Base-by-base conservation (phyloP, 1,140 invertebrate genomes). In the Melipona quadrifasciata region DNA sequence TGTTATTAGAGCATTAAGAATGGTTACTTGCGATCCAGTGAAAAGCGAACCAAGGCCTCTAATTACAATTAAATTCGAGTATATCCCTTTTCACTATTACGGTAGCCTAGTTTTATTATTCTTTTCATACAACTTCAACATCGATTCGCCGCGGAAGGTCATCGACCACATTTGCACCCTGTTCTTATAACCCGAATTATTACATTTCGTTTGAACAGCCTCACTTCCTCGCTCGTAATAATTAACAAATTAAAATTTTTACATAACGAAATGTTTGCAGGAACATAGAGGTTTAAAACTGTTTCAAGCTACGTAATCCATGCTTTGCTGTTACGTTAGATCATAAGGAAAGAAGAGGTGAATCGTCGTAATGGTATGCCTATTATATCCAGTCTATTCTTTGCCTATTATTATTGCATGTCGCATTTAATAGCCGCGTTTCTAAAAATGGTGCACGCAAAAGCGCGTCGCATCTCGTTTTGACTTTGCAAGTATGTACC, bases 1-100 rank as follows among this genome's bases (percentile, higher is more conserved):
- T 93, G 91, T 92, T 90, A 92, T 93, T 91, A 85, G 84, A 89
- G 86, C 91, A 90, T 91, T 91, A 92, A 75, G 85, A 74, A 87
- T 86, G 72, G 71, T 68, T 72, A 80, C n/a, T 74, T 39, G 57
- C 39, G 73, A 78, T 88, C n/a, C n/a, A 91, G 39, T 80, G 80
- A 84, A 73, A 89, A 90, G 68, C 57, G 77, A 92, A 72, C 61
- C 90, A 92, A 91, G 89, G 90, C 72, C 89, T 88, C 68, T 90
- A 89, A 93, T 93, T 91, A 89, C 87, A 91, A 90, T 91, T 92
- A 90, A 92, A 94, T 91, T 73, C 78, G 74, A 53, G 67, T 65
- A 71, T 83, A 85, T 67, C 53, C 53, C 24, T 61, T 58, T 70
- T 61, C 51, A 10, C 21, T 64, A 53, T 90, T 84, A 89, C 83